phyloP scores from a whole-genome alignment of 2,888 invertebrate species.

The Erannis defoliaria region DNA sequence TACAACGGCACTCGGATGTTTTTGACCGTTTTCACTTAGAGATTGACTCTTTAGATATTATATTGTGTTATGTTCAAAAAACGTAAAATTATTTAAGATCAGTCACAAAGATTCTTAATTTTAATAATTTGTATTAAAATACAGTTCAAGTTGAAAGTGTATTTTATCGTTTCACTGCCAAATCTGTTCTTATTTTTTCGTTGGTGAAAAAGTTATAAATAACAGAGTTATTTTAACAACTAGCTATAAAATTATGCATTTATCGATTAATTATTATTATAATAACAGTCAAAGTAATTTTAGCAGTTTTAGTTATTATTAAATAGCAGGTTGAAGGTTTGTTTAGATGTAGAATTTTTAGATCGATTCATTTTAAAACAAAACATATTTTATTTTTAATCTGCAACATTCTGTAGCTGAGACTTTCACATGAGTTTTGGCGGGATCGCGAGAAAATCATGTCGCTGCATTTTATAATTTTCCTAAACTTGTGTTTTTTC shows the following conservation, averaged over 20 bases:
- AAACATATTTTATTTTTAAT: no score
- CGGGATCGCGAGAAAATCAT: no score
- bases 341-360: background rate
- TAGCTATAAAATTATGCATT: slow-evolving; percentile 39
- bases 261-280: slow-evolving; percentile 32
- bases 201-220: slow-evolving; percentile 19
- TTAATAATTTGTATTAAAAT: slow-evolving; percentile 12
- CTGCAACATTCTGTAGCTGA: no score
- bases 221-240: slow-evolving; percentile 9
- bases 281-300: slow-evolving; percentile 42
- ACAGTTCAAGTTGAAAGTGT: background rate
- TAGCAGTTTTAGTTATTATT: slow-evolving; percentile 21
- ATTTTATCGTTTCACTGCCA: slow-evolving; percentile 27
- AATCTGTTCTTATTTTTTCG: slow-evolving; percentile 30
- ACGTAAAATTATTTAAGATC: slow-evolving; percentile 14
- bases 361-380: no score
- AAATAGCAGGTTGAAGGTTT: slow-evolving; percentile 21
- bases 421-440: background rate
- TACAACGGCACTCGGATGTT: no score
- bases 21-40: no score
- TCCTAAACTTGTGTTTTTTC: no score
- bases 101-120: slow-evolving; percentile 28
- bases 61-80: no score
- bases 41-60: no score
- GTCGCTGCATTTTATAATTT: no score